A percentile compares a stretch with the other conserved stretches of the same genome.
phyloP scores from a whole-genome alignment of 2,797 vertebrate genomes.

The Margarornis squamiger region DNA sequence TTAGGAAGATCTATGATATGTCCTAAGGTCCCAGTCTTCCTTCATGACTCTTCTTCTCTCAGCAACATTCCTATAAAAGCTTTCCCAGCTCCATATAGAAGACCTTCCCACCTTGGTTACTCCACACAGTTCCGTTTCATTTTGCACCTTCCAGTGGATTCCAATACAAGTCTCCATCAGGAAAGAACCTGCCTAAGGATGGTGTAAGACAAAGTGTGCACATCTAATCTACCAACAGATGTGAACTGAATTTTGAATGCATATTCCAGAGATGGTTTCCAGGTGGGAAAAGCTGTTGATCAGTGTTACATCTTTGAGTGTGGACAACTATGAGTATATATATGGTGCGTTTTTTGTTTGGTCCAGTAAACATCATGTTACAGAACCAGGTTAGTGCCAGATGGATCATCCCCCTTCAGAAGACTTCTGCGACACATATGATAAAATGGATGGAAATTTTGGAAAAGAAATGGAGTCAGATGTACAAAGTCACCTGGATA shows the following conservation, averaged over 20 bases:
- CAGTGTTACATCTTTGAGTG: neutral
- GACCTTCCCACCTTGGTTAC: neutral
- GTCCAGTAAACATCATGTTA: fast-evolving
- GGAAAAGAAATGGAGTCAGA: neutral
- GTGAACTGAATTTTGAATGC: neutral
- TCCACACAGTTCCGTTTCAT: neutral
- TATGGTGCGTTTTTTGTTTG: neutral
- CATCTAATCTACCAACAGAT: neutral
- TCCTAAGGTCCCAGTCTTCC: neutral
- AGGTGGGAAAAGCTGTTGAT: neutral
- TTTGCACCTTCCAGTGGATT: neutral
- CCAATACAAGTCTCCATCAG: neutral
- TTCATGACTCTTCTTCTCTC: neutral
- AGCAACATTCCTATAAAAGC: neutral
- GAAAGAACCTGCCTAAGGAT: neutral
- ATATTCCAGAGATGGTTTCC: neutral
- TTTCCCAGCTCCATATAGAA: neutral
- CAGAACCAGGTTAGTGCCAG: neutral
- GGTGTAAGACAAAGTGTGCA: neutral
- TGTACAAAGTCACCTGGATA: neutral
- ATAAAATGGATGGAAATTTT: neutral
- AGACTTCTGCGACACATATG: neutral
- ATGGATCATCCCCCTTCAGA: neutral
- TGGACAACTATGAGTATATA: neutral
- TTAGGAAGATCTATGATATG: neutral